Base-by-base conservation (phyloP, 1,140 invertebrate genomes). In the Choristoneura fumiferana region DNA sequence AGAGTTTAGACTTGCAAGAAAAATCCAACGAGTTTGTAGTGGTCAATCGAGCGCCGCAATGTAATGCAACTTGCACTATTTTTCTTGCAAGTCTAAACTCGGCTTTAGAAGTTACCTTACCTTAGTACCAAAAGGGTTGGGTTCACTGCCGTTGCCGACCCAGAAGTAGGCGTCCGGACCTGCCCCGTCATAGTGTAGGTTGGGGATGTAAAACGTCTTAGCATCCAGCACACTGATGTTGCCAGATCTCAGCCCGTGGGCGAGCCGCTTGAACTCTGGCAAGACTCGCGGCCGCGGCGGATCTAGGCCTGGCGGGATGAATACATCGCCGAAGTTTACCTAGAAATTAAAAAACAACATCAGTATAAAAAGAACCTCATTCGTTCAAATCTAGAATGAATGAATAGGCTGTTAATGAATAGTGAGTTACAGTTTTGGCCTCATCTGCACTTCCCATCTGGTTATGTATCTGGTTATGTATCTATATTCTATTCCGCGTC, bases 81-180 rank as follows among this genome's bases (percentile, higher is more conserved):
- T n/a, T n/a, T n/a, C n/a, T n/a, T n/a, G n/a, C n/a, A n/a, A n/a
- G n/a, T n/a, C n/a, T n/a, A n/a, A n/a, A n/a, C n/a, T n/a, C n/a
- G n/a, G n/a, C 22, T 29, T 29, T 29, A 29, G 22, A 29, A 29
- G 6, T 29, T 2, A 29, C 6, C 69, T 71, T 38, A 95, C 93
- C 91, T 97, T 98, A 62, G 93, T 93, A 12, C 96, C 96, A 78
- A 94, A 93, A n/a, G 94, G 89, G 71, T 92, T 93, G 0, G 96
- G 96, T 71, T 96, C 93, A 0, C 91, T 89, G 0, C 96, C 96
- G 70, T 94, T 96, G 4, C 97, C 97, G 4, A 97, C 96, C 95
- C 95, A 97, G 82, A 98, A 98, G 81, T 96, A 98, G 4, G 96
- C 96, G 77, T 97, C 96, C 1, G 96, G 95, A 0, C 95, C 96